Percentiles rank a stretch among this genome's conserved stretches.
Evolutionary conservation across 2,888 invertebrate species (phyloP).

Genomic region (Nymphalis urticae): DNA sequence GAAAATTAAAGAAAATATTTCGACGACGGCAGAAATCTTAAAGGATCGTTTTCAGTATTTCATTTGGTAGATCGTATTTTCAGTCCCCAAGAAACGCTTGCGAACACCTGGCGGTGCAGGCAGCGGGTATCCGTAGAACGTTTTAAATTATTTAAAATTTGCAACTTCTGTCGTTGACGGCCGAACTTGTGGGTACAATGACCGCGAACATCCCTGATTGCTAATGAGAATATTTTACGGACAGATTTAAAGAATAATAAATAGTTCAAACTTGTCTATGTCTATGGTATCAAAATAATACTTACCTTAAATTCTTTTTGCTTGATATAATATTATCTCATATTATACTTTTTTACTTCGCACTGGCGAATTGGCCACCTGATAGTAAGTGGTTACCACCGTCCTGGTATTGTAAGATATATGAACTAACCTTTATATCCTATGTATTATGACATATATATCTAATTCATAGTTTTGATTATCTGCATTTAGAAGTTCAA

Average conservation of each 20-base stretch:
- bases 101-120: constrained; percentile 27
- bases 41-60: constrained; percentile 16
- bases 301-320: too few relatives aligned
- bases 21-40: constrained; percentile 12
- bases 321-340: too few relatives aligned
- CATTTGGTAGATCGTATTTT: constrained; percentile 29
- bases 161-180: constrained; percentile 66
- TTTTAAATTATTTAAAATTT: constrained; percentile 50
- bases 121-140: constrained; percentile 8
- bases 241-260: constrained; percentile 26
- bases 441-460: too few relatives aligned
- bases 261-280: not conserved
- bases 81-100: constrained; percentile 22
- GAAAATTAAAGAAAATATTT: constrained; percentile 9
- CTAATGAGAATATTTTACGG: constrained; percentile 73
- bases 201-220: constrained; percentile 68
- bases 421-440: too few relatives aligned
- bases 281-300: too few relatives aligned
- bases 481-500: not conserved
- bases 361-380: too few relatives aligned
- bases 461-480: not conserved
- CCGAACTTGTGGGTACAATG: constrained; percentile 70
- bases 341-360: too few relatives aligned
- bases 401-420: not conserved
- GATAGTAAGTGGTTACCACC: too few relatives aligned